These are phyloP conservation scores for Villa cingulata DNA, from an alignment of 2,888 invertebrate genomes.

Conservation along the genomic window DNA sequence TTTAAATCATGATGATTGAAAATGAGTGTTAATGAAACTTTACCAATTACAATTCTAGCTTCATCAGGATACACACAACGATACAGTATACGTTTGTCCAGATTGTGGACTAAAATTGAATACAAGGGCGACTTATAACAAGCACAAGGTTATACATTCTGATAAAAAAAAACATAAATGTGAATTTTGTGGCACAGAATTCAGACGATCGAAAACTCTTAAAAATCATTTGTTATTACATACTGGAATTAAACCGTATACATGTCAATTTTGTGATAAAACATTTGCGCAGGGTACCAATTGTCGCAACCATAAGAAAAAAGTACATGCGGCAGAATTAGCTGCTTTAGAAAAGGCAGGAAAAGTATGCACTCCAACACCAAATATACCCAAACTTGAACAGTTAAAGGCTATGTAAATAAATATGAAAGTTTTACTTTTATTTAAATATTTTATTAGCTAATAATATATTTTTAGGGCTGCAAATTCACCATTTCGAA, in stretches of 20 bases:
- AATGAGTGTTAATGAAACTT: no score
- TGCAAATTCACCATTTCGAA: no score
- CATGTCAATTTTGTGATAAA: slow-evolving; percentile 32
- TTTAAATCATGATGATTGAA: no score
- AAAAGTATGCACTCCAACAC: slow-evolving; percentile 19
- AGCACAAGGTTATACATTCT: slow-evolving; percentile 35
- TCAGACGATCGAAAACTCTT: slow-evolving; percentile 32
- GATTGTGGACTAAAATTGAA: slow-evolving; percentile 34
- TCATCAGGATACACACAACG: slow-evolving; percentile 36
- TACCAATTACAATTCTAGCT: slow-evolving; percentile 22
- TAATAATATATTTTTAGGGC: no score
- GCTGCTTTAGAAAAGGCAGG: slow-evolving; percentile 33
- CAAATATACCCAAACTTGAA: slow-evolving; percentile 29
- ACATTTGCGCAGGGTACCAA: slow-evolving; percentile 35
- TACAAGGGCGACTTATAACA: slow-evolving; percentile 36
- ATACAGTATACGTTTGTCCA: slow-evolving; percentile 33
- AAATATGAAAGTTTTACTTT: no score
- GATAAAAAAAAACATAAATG: slow-evolving; percentile 31
- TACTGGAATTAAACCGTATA: slow-evolving; percentile 32
- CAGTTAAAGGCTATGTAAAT: slow-evolving; percentile 30
- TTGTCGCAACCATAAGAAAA: slow-evolving; percentile 34
- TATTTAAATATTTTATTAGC: no score
- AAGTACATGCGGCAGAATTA: slow-evolving; percentile 30
- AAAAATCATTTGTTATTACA: slow-evolving; percentile 34
- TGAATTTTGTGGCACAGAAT: slow-evolving; percentile 30